Conservation (phyloP, 2,797 vertebrate genomes). For the Amblyopsis hoosieri region DNA sequence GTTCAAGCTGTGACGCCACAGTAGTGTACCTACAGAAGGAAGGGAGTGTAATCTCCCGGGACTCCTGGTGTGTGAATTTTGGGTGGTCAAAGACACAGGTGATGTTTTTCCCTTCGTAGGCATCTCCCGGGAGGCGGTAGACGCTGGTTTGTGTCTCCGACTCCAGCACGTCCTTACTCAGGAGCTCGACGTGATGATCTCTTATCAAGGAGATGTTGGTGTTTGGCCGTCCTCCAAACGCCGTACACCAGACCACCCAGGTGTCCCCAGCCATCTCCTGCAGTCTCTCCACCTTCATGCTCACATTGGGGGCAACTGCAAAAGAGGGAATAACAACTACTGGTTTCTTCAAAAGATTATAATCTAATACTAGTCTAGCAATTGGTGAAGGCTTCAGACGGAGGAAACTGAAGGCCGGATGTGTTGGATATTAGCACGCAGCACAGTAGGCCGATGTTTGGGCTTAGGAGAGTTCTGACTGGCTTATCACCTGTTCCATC, state of each 20-base stretch:
- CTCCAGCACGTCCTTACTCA: conserved; percentile 20
- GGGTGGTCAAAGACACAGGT: conserved; percentile 71
- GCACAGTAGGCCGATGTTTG: conserved; percentile 49
- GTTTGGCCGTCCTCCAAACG: conserved; percentile 73
- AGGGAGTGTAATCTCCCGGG: conserved; percentile 54
- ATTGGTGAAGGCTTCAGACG: conserved; percentile 13
- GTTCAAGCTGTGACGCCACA: background rate
- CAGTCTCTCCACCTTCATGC: conserved; percentile 59
- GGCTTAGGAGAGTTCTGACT: conserved; percentile 58
- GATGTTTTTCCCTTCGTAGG: conserved; percentile 60
- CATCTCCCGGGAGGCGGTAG: conserved; percentile 42
- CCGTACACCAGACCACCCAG: conserved; percentile 73
- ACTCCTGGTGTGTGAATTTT: conserved; percentile 51
- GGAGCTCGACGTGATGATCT: conserved; percentile 29
- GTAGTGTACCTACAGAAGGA: conserved; percentile 65
- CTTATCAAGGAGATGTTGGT: conserved; percentile 67
- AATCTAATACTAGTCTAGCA: conserved; percentile 64
- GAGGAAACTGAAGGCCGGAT: conserved; percentile 58
- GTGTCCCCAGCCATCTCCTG: conserved; percentile 56
- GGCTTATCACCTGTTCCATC: conserved; percentile 76
- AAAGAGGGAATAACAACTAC: conserved; percentile 52
- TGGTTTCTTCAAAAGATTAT: conserved; percentile 47
- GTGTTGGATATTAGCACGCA: conserved; percentile 56
- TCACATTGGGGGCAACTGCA: conserved; percentile 69
- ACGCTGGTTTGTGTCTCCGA: conserved; percentile 43